phyloP scores from a whole-genome alignment of 2,888 invertebrate species.

The Ormyrus thymus region DNA sequence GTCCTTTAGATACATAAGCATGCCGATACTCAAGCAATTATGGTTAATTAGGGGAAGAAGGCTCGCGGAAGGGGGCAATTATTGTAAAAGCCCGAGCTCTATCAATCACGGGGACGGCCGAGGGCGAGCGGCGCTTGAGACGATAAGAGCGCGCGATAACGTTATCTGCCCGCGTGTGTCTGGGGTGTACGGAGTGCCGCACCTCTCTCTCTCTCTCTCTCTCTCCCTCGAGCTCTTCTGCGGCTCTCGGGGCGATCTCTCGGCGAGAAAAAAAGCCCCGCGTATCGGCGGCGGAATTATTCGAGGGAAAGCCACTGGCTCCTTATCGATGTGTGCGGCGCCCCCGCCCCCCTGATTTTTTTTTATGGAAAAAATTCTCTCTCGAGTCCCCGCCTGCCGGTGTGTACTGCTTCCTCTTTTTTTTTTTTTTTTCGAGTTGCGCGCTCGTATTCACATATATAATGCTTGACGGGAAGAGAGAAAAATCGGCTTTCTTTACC shows the following conservation, averaged over 20 bases:
- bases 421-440: neutral
- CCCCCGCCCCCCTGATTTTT: neutral
- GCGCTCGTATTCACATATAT: slow-evolving; percentile 16
- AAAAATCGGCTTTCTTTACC: slow-evolving; percentile 1
- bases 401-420: no score
- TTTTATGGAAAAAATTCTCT: neutral
- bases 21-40: slow-evolving; percentile 32
- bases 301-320: neutral
- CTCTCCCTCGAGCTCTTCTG: slow-evolving; percentile 45
- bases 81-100: slow-evolving; percentile 70
- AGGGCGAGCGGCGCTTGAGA: neutral
- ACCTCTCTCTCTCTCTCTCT: slow-evolving; percentile 61
- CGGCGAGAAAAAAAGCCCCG: neutral
- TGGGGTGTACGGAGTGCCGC: no score
- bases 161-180: slow-evolving; percentile 55
- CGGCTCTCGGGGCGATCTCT: neutral
- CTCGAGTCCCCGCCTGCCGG: no score
- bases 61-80: slow-evolving; percentile 64
- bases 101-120: slow-evolving; percentile 67
- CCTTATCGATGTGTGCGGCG: neutral
- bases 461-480: slow-evolving; percentile 24
- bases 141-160: slow-evolving; percentile 56
- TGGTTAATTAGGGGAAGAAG: slow-evolving; percentile 62
- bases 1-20: slow-evolving; percentile 8
- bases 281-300: neutral